Base-by-base conservation (phyloP, 2,888 invertebrate species). In the Clepsis dumicolana region DNA sequence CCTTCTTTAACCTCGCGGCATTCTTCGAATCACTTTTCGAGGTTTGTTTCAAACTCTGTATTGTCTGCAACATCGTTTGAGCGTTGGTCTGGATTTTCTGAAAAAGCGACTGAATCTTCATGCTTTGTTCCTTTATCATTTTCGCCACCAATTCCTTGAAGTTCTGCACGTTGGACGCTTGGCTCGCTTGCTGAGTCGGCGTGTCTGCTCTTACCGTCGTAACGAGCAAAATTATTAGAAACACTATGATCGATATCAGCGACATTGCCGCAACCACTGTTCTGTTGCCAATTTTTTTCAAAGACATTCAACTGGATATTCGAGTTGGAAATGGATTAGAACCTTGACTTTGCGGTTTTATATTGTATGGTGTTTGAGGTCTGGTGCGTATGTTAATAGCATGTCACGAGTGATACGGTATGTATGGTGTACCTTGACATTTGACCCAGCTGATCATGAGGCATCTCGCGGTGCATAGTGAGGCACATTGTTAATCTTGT, bases 401-500 rank as follows among this genome's bases (percentile, higher is more conserved):
- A 62, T 80, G 82, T 86, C 86, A 81, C 78, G 77, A 70, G 74
- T 50, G 59, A 67, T 21, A 38, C 54, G 73, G 66, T 64, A 73
- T 75, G 75, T 75, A 77, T 76, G 73, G 65, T 74, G 74, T 84
- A 77, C 88, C 87, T 87, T 92, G 92, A 93, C 92, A 92, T 88
- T 89, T 89, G 91, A 91, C 92, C 93, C 77, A 89, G 82, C 89
- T 90, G 78, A 88, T 89, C 88, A 86, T 74, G 77, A 66, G 76
- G 81, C 81, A 83, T 85, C 82, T 82, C 77, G 77, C 81, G 79
- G 80, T 81, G 77, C 77, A 74, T 79, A 79, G 76, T 72, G 72
- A 65, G 71, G 73, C 73, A 69, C 59, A 32, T 53, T 59, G 53
- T 64, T 41, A 38, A 67, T 52, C 35, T 35, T 29, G 29, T 25